A percentile compares a stretch with the other conserved stretches of the same genome.
Conservation (phyloP, 2,113 vertebrate genomes). For the Smithornis capensis region DNA sequence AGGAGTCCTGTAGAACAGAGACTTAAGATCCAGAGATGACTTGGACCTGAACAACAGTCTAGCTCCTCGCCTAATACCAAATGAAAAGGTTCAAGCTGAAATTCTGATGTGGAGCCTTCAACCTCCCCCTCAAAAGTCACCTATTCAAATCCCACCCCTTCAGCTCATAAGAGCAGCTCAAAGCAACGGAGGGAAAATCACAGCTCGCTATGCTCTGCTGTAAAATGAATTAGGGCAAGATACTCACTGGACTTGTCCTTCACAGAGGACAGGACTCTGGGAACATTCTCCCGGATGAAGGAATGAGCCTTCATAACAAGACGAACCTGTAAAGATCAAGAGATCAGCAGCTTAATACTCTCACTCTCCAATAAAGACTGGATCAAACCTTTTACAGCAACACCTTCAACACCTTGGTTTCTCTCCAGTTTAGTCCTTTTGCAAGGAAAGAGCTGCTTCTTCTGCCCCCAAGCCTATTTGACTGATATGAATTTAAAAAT, state of each 20-base stretch:
- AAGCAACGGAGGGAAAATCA: neutral
- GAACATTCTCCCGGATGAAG: conserved; percentile 90
- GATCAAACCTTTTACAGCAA: neutral
- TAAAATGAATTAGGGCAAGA: neutral
- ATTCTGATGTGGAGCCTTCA: neutral
- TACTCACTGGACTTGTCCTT: conserved; percentile 83
- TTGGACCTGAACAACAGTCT: neutral
- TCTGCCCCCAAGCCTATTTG: neutral
- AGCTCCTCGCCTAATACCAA: neutral
- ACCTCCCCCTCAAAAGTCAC: neutral
- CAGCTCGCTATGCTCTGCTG: neutral
- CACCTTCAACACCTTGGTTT: neutral
- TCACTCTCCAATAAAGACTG: neutral
- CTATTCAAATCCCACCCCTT: neutral
- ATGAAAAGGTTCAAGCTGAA: neutral
- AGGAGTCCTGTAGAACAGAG: neutral
- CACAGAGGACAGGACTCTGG: conserved; percentile 75
- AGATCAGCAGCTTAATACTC: neutral
- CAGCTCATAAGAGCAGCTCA: neutral
- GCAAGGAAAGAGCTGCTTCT: neutral
- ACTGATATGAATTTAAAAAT: neutral
- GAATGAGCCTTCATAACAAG: conserved; percentile 93
- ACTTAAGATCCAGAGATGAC: neutral
- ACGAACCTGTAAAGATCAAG: conserved; percentile 80
- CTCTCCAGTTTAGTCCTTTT: neutral